Base-by-base conservation (phyloP, 2,113 vertebrate genomes). In the Phylloscopus whistleri region DNA sequence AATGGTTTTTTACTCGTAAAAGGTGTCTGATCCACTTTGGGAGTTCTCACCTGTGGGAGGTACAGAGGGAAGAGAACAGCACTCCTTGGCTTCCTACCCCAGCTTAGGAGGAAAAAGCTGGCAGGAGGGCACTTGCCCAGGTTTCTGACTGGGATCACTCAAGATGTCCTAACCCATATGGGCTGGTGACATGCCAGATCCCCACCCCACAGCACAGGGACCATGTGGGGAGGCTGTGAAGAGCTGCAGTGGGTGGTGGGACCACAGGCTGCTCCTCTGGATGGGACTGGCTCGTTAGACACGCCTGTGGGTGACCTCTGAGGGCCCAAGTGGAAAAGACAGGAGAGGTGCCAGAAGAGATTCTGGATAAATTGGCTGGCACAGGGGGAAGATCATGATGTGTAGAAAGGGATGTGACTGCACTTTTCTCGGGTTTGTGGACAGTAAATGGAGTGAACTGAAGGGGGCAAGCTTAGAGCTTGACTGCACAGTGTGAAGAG, bases 401-500 rank as follows among this genome's bases (percentile, higher is more conserved):
- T 56, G 30, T 20, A 72, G 66, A 56, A 77, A 82, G 41, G 39
- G 83, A 73, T 58, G 69, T 67, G 43, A 33, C 43, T 62, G 73
- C 76, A 86, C 51, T 94, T 89, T 94, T 70, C 43, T 81, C 30
- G 55, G 64, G 41, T 81, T 79, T 91, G 77, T 91, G 94, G 64
- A 58, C 91, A 93, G 87, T 84, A 89, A 94, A 87, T 91, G 59
- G 51, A 96, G 68, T 70, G 64, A 95, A 91, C 74, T 95, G 93
- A 94, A 95, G 87, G 74, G 81, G 78, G 78, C 41, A 96, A 93
- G 84, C 92, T 91, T 95, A 89, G 52, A 91, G 84, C 90, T 96
- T 93, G 74, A 48, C 93, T 93, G 93, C 87, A 79, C 30, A 82
- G 21, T 43, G 33, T 49, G 49, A 84, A 91, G 22, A 78, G n/a